Conservation (phyloP, 2,888 invertebrate genomes). For the Chalcis sispes region DNA sequence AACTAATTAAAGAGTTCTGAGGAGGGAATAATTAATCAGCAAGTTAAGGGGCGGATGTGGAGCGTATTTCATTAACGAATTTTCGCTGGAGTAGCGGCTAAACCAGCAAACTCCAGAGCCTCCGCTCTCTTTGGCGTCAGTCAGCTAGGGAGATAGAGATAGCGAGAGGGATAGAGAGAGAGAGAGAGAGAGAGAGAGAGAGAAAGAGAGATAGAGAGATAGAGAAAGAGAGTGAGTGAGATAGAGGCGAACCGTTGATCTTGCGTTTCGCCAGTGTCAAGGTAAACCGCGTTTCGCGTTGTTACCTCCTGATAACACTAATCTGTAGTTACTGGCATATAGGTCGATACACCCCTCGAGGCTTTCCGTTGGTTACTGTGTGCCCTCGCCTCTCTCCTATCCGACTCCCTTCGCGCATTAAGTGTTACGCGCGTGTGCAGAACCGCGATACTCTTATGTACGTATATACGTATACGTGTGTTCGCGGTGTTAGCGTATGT, state of each 20-base stretch:
- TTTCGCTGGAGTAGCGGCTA: constrained; percentile 48
- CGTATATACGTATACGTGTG: background rate
- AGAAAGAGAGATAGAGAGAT: no score
- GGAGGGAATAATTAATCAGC: constrained; percentile 54
- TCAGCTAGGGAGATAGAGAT: no score
- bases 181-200: no score
- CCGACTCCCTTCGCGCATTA: constrained; percentile 26
- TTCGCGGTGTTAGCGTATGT: background rate
- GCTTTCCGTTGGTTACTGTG: constrained; percentile 15
- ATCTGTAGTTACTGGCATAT: constrained; percentile 73
- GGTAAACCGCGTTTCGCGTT: constrained; percentile 74
- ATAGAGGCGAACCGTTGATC: constrained; percentile 62
- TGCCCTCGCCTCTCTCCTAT: background rate
- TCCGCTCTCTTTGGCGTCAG: no score
- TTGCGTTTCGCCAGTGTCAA: constrained; percentile 72
- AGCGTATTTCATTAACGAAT: constrained; percentile 51
- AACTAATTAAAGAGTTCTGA: constrained; percentile 46
- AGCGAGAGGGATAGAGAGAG: no score
- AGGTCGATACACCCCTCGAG: constrained; percentile 44
- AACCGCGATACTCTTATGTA: constrained; percentile 38
- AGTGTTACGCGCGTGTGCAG: constrained; percentile 43
- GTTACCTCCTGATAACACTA: constrained; percentile 75
- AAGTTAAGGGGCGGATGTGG: constrained; percentile 50
- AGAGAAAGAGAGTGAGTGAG: background rate
- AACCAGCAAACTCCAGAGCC: constrained; percentile 40